A percentile compares a stretch with the other conserved stretches of the same genome.
Conservation (phyloP, 2,113 vertebrate species). For the Diadophis punctatus region DNA sequence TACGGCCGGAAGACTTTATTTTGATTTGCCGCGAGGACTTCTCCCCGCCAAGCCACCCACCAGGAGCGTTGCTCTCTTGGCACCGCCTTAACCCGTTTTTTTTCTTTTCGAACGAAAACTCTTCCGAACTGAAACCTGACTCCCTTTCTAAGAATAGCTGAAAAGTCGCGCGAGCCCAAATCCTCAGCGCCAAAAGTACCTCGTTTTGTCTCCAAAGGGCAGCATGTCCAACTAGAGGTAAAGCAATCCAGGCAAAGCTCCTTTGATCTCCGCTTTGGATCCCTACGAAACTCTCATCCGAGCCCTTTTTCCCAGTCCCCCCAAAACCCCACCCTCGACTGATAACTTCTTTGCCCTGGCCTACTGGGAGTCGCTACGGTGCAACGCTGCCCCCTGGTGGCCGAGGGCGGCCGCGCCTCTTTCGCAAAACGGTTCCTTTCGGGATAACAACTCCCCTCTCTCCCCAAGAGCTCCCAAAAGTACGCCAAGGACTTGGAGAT, state of each 20-base stretch:
- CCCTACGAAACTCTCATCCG: background rate
- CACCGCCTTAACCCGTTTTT: slow-evolving; percentile 38
- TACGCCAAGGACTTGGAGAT: background rate
- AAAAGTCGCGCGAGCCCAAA: slow-evolving; percentile 11
- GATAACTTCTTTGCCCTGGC: background rate
- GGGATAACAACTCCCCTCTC: background rate
- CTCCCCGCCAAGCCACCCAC: background rate
- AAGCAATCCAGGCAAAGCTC: background rate
- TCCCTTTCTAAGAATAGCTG: slow-evolving; percentile 57
- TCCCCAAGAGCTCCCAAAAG: background rate
- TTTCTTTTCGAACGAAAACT: slow-evolving; percentile 58
- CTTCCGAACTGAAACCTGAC: slow-evolving; percentile 56
- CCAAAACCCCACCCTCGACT: background rate
- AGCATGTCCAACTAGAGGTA: slow-evolving; percentile 59
- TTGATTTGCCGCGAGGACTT: background rate
- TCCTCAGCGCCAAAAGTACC: slow-evolving; percentile 54
- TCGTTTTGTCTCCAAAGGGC: slow-evolving; percentile 73
- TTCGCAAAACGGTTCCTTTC: background rate
- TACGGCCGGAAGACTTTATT: background rate
- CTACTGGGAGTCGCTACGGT: background rate
- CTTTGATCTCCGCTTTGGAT: background rate
- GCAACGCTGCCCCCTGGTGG: slow-evolving; percentile 23
- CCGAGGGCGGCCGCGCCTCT: background rate
- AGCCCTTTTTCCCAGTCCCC: too few relatives aligned
- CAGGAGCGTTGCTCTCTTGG: background rate